These are phyloP conservation scores for Notolepis coatsorum DNA, from an alignment of 2,797 vertebrate genomes.

Conservation along the genomic window DNA sequence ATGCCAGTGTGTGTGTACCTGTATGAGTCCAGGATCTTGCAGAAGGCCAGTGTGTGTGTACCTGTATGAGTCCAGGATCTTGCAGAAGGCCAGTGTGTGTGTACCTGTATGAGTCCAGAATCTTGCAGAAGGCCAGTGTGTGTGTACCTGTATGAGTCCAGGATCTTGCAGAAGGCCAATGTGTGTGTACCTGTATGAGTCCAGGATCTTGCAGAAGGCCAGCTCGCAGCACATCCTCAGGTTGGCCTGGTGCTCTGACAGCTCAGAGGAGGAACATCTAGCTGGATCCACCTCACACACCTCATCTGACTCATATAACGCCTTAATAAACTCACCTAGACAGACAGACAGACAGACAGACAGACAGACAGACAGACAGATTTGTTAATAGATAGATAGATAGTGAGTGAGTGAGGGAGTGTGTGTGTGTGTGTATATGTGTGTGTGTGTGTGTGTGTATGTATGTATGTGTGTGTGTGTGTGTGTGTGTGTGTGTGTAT, in stretches of 20 bases:
- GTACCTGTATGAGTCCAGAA: background rate
- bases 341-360: background rate
- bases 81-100: too few relatives aligned
- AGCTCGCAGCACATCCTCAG: slow-evolving; percentile 98
- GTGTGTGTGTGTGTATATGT: slow-evolving; percentile 3
- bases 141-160: background rate
- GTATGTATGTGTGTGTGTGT: slow-evolving; percentile 11
- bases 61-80: too few relatives aligned
- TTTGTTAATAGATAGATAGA: background rate
- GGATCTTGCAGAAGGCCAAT: too few relatives aligned
- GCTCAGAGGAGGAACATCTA: slow-evolving; percentile 88
- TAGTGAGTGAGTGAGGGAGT: background rate
- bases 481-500: slow-evolving; percentile 2
- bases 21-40: too few relatives aligned
- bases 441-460: slow-evolving; percentile 15
- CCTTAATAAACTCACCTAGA: slow-evolving; percentile 96
- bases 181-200: slow-evolving; percentile 67
- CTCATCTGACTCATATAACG: slow-evolving; percentile 97
- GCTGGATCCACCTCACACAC: slow-evolving; percentile 96
- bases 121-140: background rate
- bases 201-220: slow-evolving; percentile 95
- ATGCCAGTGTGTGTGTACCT: too few relatives aligned
- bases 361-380: background rate
- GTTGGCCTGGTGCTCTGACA: slow-evolving; percentile 93
- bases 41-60: background rate